A percentile compares a stretch with the other conserved stretches of the same genome.
Conservation (phyloP, 2,797 vertebrate species). For the Austrolebias charrua region DNA sequence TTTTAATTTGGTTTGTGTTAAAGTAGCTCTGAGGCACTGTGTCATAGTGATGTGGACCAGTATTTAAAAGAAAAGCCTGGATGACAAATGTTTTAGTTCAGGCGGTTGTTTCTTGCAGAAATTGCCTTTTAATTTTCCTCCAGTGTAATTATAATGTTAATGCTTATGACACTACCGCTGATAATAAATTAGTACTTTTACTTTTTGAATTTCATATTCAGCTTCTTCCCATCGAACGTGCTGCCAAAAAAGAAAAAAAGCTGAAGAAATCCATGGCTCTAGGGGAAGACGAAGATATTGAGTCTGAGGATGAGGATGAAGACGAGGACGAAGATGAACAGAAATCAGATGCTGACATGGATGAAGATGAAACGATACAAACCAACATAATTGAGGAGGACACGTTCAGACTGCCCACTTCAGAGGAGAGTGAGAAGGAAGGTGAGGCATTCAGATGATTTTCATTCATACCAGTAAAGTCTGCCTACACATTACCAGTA, state of each 20-base stretch:
- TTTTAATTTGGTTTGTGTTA: not conserved
- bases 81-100: too few relatives aligned
- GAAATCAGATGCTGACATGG: slow-evolving; percentile 73
- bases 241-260: slow-evolving; percentile 86
- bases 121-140: too few relatives aligned
- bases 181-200: not conserved
- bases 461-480: not conserved
- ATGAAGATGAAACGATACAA: slow-evolving; percentile 76
- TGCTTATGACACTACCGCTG: not conserved
- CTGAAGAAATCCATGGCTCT: slow-evolving; percentile 42
- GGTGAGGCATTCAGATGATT: slow-evolving; percentile 65
- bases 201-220: slow-evolving; percentile 44
- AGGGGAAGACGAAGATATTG: slow-evolving; percentile 79
- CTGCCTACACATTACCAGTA: not conserved
- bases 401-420: slow-evolving; percentile 83
- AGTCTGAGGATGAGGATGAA: slow-evolving; percentile 67
- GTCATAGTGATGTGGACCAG: too few relatives aligned
- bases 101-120: too few relatives aligned
- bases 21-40: not conserved
- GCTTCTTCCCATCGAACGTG: slow-evolving; percentile 95
- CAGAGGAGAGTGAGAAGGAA: slow-evolving; percentile 84
- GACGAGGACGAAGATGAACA: slow-evolving; percentile 48
- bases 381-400: slow-evolving; percentile 87
- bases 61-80: too few relatives aligned
- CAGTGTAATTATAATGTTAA: too few relatives aligned